These are phyloP conservation scores for Hydrozoanthus gracilis DNA, from an alignment of 92 coral and sea anemone genomes.

Conservation along the genomic window DNA sequence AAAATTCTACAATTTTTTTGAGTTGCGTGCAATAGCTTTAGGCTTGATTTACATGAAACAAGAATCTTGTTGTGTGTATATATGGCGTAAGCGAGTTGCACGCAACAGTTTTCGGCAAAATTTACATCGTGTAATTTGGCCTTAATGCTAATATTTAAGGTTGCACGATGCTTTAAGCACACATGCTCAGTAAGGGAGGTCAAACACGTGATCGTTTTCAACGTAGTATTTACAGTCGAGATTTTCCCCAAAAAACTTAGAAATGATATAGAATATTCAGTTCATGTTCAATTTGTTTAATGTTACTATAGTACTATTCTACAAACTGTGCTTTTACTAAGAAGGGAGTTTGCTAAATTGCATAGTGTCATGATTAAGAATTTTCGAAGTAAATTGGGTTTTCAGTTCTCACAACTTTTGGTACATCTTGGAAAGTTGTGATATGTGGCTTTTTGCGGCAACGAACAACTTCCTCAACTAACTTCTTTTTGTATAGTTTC, in stretches of 20 bases:
- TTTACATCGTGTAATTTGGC: too few species aligned
- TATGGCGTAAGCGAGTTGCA: too few species aligned
- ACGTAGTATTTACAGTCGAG: background rate
- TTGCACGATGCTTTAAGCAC: too few species aligned
- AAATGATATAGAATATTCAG: background rate
- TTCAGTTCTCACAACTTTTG: constrained; percentile 80
- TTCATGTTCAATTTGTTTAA: background rate
- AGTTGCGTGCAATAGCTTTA: too few species aligned
- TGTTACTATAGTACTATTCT: background rate
- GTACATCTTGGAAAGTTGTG: constrained; percentile 84
- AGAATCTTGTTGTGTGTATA: too few species aligned
- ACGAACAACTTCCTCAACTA: constrained; percentile 79
- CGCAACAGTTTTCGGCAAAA: too few species aligned
- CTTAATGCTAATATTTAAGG: too few species aligned
- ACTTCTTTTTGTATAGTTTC: constrained; percentile 87
- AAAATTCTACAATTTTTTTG: too few species aligned
- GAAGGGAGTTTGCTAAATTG: background rate
- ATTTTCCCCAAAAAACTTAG: background rate
- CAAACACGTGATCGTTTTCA: too few species aligned
- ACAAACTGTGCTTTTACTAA: background rate
- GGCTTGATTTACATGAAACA: too few species aligned
- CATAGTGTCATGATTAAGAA: background rate
- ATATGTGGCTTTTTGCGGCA: constrained; percentile 68
- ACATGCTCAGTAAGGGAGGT: too few species aligned
- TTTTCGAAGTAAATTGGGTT: constrained; percentile 77